Conservation (phyloP, 2,113 vertebrate species). For the Sinocyclocheilus maitianheensis region DNA sequence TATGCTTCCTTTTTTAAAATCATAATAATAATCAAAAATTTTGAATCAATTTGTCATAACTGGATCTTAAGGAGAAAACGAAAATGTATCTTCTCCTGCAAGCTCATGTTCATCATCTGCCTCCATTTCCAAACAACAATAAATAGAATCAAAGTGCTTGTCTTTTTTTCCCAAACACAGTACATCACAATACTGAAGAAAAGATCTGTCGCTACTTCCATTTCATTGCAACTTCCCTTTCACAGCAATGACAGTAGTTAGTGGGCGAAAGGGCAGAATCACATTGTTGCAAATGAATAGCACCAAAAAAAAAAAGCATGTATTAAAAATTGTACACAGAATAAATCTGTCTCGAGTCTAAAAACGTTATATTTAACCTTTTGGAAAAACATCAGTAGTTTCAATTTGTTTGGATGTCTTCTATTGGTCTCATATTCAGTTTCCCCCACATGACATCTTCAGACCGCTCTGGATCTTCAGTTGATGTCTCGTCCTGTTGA, state of each 20-base stretch:
- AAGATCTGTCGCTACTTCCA: neutral
- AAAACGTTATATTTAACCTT: neutral
- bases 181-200: neutral
- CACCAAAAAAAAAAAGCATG: neutral
- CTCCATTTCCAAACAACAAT: neutral
- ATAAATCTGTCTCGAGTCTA: neutral
- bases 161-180: neutral
- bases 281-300: neutral
- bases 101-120: neutral
- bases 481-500: slow-evolving; percentile 20
- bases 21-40: no score
- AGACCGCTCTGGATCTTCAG: neutral
- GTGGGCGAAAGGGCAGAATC: neutral
- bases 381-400: neutral
- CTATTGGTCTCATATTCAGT: neutral
- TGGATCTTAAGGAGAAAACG: neutral
- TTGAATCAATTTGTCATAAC: neutral
- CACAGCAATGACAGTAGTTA: neutral
- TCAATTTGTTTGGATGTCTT: neutral
- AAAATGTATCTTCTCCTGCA: neutral
- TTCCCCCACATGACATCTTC: neutral
- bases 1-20: no score
- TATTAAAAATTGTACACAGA: neutral
- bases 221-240: neutral
- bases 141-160: neutral